Base-by-base conservation (phyloP, 30 jellyfish, hydroid and myxozoan genomes). In the Pelagia noctiluca region DNA sequence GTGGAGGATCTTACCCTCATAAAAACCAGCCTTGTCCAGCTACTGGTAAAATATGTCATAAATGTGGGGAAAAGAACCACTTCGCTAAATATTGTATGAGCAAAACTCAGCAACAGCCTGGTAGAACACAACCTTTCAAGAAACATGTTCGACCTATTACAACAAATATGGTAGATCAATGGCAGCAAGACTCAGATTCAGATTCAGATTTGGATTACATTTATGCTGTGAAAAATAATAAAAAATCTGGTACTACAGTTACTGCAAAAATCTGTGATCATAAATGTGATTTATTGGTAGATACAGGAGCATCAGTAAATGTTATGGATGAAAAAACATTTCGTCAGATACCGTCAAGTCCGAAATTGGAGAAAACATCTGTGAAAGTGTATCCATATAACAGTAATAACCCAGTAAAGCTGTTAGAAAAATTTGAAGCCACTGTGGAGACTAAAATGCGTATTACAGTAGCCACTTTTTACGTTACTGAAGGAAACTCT, bases 1-100 rank as follows among this genome's bases (percentile, higher is more conserved):
- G 77, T 63, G 77, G 77, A 63, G 77, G 61, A 7, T 2, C 10
- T 18, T 63, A 7, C 57, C 77, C 77, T 5, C 49, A 63, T 63
- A 13, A 63, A 63, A 2, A 7, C 61, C 62, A 48, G 62, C 2
- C 61, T 25, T 63, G 77, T 28, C 77, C 77, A 25, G 77, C 52
- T 7, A 10, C 11, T 5, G 77, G 77, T 4, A 63, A 63, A 21
- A 63, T 2, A 7, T 63, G 77, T 21, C 57, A 25, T 10, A 63
- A 63, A 13, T 63, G 77, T 25, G 57, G 57, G 29, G 28, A 63
- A 25, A 7, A 13, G 5, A 63, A 63, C 57, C 77, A 63, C 23
- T 63, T 63, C 57, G n/a, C 77, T 22, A 25, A 7, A 7, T 13
- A 5, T 2, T 63, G 77, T 28, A 63, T 13, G 57, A 7, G 61